phyloP scores from a whole-genome alignment of 2,113 vertebrate genomes.

The Bos taurus region DNA sequence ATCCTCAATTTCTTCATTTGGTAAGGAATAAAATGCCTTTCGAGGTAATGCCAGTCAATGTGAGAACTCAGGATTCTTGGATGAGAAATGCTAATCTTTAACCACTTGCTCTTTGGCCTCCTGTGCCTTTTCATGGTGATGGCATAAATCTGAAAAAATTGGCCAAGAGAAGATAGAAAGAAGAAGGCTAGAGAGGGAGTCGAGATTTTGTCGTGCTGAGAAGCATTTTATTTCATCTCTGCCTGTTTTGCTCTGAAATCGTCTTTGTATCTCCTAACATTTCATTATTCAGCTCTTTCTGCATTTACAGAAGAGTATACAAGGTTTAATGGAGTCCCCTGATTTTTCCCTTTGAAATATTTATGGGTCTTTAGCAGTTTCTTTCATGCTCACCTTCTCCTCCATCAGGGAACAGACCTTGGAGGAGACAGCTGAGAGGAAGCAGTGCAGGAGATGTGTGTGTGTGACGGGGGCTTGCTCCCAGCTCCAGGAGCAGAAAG shows the following conservation, averaged over 20 bases:
- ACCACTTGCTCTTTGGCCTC: background rate
- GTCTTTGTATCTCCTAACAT: conserved; percentile 36
- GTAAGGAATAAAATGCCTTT: background rate
- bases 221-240: conserved; percentile 47
- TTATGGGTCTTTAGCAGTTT: conserved; percentile 77
- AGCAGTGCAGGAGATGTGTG: background rate
- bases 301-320: conserved; percentile 68
- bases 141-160: background rate
- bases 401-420: conserved; percentile 69
- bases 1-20: background rate
- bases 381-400: conserved; percentile 73
- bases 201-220: background rate
- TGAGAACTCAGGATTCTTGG: background rate
- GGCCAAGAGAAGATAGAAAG: background rate
- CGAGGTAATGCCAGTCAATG: background rate
- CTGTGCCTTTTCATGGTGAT: background rate
- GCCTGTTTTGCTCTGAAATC: conserved; percentile 47
- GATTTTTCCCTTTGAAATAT: conserved; percentile 81
- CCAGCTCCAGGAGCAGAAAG: background rate
- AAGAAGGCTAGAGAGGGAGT: background rate
- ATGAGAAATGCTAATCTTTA: background rate
- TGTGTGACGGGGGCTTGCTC: background rate
- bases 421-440: conserved; percentile 43
- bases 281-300: conserved; percentile 67
- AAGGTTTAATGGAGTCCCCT: conserved; percentile 79